Percentiles rank a stretch among this genome's conserved stretches.
phyloP scores from a whole-genome alignment of 2,797 vertebrate genomes.

The Protosalanx chinensis region DNA sequence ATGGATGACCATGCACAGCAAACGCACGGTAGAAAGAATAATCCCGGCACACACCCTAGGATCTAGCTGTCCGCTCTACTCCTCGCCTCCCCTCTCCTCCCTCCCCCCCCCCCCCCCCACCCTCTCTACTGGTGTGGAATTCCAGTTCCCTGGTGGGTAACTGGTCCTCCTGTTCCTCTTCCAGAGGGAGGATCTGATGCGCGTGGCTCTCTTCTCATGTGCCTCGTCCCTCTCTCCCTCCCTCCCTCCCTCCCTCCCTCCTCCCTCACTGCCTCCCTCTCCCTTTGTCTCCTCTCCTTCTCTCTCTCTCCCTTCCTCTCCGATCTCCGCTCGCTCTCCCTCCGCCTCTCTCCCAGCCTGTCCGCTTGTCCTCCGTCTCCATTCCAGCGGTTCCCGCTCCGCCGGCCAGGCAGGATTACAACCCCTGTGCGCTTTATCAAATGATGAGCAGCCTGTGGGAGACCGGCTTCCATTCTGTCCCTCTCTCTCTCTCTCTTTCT shows the following conservation, averaged over 20 bases:
- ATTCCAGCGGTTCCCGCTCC: conserved; percentile 45
- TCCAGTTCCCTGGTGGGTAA: conserved; percentile 52
- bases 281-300: conserved; percentile 29
- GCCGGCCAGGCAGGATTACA: conserved; percentile 49
- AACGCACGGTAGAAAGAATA: conserved; percentile 4
- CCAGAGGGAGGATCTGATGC: conserved; percentile 40
- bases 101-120: too few species aligned
- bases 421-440: conserved; percentile 57
- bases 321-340: too few species aligned
- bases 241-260: conserved; percentile 15
- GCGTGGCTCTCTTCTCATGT: conserved; percentile 52
- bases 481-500: neutral
- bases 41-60: conserved; percentile 20
- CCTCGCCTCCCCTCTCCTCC: neutral
- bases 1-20: conserved; percentile 3
- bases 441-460: conserved; percentile 63
- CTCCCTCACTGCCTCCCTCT: conserved; percentile 9
- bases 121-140: conserved; percentile 39
- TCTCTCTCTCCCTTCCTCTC: neutral
- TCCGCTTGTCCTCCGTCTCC: neutral
- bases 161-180: conserved; percentile 43
- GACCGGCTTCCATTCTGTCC: conserved; percentile 39
- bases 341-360: too few species aligned
- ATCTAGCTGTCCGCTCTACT: conserved; percentile 34
- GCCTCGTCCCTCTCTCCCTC: conserved; percentile 10